Percentiles rank a stretch among this genome's conserved stretches.
Conservation (phyloP, 2,113 vertebrate species). For the Scomber scombrus region DNA sequence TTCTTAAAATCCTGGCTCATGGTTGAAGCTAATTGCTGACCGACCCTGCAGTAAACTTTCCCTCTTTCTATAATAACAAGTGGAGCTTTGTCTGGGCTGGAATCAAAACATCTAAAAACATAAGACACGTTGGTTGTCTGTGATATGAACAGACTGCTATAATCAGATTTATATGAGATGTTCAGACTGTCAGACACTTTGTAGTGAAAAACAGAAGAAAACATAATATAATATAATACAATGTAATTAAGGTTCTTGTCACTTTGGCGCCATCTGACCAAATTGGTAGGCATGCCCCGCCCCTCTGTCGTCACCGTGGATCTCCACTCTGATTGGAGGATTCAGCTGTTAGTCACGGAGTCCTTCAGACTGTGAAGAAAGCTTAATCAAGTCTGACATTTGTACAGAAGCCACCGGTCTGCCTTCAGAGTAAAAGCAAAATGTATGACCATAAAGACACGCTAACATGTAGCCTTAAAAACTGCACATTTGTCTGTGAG, state of each 20-base stretch:
- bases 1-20: no score
- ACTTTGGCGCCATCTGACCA: constrained; percentile 67
- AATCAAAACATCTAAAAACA: not conserved
- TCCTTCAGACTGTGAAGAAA: not conserved
- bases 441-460: not conserved
- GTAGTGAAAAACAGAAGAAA: not conserved
- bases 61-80: not conserved
- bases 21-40: no score
- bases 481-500: no score
- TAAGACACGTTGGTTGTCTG: no score
- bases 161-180: not conserved
- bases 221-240: not conserved
- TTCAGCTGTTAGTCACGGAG: constrained; percentile 45
- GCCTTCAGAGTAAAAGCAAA: constrained; percentile 37
- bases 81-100: not conserved
- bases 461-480: no score
- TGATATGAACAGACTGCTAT: no score
- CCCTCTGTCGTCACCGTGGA: not conserved
- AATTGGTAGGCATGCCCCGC: constrained; percentile 12
- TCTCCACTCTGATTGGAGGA: constrained; percentile 49
- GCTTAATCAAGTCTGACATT: not conserved
- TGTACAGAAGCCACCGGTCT: not conserved
- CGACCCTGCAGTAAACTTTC: no score
- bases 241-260: not conserved
- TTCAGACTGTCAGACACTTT: no score